phyloP scores from a whole-genome alignment of 2,888 invertebrate species.

The Drosophila macrospina region DNA sequence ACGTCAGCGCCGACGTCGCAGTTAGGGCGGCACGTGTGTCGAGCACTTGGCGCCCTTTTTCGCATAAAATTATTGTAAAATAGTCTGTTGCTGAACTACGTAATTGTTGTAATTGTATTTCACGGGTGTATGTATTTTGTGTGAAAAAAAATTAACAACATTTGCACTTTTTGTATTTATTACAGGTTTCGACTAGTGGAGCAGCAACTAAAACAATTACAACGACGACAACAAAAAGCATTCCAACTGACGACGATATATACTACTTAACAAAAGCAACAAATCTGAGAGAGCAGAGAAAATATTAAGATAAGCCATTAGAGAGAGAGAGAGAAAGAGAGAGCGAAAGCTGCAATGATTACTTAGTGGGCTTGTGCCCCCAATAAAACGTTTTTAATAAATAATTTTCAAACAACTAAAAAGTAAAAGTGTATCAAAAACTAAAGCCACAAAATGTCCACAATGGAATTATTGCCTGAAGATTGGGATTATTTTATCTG shows the following conservation, averaged over 20 bases:
- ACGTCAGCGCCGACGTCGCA: constrained; percentile 35
- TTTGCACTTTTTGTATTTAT: constrained; percentile 48
- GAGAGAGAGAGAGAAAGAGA: constrained; percentile 20
- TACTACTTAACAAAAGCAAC: constrained; percentile 29
- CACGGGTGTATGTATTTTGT: constrained; percentile 17
- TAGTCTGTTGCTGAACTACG: constrained; percentile 19
- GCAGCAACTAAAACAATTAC: constrained; percentile 15
- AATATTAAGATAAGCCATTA: background rate
- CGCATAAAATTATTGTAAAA: constrained; percentile 65
- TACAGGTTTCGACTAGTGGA: constrained; percentile 57
- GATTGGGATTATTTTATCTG: background rate
- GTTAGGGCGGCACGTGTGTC: constrained; percentile 69
- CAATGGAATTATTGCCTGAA: constrained; percentile 14
- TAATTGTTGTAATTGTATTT: constrained; percentile 26
- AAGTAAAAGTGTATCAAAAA: constrained; percentile 1
- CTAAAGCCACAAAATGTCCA: constrained; percentile 30
- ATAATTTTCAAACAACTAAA: constrained; percentile 4
- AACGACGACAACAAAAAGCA: constrained; percentile 39
- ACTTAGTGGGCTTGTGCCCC: constrained; percentile 55
- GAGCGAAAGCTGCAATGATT: constrained; percentile 55
- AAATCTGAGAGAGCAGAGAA: constrained; percentile 5
- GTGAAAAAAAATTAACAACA: constrained; percentile 37
- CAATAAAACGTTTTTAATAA: constrained; percentile 12
- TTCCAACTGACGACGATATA: constrained; percentile 53
- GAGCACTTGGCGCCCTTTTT: constrained; percentile 78